phyloP scores from a whole-genome alignment of 2,113 vertebrate species.

The Stomatorhinus ivindoensis region DNA sequence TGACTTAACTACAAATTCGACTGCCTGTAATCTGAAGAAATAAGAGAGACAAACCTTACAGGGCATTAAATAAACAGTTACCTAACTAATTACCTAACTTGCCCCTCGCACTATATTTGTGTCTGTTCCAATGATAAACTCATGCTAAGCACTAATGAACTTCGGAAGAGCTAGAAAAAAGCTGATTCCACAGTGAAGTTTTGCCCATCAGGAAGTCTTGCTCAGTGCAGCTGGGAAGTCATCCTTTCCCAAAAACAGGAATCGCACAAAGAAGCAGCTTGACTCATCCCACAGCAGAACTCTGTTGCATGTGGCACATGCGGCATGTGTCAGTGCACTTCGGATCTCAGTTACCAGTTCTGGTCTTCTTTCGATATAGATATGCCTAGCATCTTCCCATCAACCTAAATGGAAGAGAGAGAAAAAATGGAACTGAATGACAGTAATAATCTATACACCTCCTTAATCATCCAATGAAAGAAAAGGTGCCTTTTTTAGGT shows the following conservation, averaged over 20 bases:
- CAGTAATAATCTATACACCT: neutral
- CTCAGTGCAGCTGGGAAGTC: neutral
- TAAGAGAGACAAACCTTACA: neutral
- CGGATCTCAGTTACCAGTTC: slow-evolving; percentile 42
- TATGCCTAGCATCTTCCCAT: slow-evolving; percentile 33
- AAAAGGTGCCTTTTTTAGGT: neutral
- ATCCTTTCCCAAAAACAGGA: neutral
- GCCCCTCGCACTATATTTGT: neutral
- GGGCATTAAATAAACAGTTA: neutral
- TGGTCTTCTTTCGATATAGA: slow-evolving; percentile 41
- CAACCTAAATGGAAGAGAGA: slow-evolving; percentile 47
- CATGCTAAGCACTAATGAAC: neutral
- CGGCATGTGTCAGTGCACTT: neutral
- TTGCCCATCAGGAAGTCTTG: neutral
- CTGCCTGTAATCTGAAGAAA: neutral
- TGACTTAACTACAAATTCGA: neutral
- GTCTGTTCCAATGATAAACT: neutral
- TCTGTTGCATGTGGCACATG: neutral
- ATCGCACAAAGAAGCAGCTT: neutral
- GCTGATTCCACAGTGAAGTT: neutral
- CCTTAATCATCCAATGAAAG: too few species aligned
- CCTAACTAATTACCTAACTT: neutral
- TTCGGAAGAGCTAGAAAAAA: neutral
- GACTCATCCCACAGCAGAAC: neutral
- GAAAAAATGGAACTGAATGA: neutral